These are phyloP conservation scores for Branchellion lobata DNA, from an alignment of 2,888 invertebrate species.

Conservation along the genomic window DNA sequence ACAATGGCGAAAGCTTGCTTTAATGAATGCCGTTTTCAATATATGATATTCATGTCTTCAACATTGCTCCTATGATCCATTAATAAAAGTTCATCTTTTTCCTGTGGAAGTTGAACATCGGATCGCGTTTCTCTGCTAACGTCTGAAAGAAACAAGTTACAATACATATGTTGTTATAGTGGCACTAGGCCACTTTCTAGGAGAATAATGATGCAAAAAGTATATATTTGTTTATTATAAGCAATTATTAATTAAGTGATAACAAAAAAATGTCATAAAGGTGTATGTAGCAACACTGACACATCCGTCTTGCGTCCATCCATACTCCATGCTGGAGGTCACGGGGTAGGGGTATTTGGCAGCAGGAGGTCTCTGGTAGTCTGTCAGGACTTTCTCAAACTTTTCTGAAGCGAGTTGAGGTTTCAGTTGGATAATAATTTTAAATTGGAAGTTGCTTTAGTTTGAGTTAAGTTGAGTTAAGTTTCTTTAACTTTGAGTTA, in stretches of 20 bases:
- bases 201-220: not conserved
- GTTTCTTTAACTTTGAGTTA: not conserved
- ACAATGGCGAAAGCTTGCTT: too few species aligned
- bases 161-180: not conserved
- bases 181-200: not conserved
- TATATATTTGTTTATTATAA: too few species aligned
- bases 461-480: not conserved
- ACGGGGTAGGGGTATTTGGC: slow-evolving; percentile 11
- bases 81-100: not conserved
- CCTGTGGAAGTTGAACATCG: slow-evolving; percentile 8
- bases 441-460: not conserved
- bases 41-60: too few species aligned
- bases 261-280: too few species aligned
- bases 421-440: too few species aligned
- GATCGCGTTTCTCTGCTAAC: not conserved
- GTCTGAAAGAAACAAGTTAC: not conserved
- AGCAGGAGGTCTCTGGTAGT: slow-evolving; percentile 1
- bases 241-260: too few species aligned
- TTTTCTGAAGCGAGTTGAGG: too few species aligned
- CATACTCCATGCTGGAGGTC: slow-evolving; percentile 15
- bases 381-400: not conserved
- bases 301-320: slow-evolving; percentile 14
- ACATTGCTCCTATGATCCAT: too few species aligned
- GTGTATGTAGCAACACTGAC: not conserved
- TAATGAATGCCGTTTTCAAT: too few species aligned